These are phyloP conservation scores for Halictus quadricinctus DNA, from an alignment of 2,888 invertebrate genomes.

Conservation along the genomic window DNA sequence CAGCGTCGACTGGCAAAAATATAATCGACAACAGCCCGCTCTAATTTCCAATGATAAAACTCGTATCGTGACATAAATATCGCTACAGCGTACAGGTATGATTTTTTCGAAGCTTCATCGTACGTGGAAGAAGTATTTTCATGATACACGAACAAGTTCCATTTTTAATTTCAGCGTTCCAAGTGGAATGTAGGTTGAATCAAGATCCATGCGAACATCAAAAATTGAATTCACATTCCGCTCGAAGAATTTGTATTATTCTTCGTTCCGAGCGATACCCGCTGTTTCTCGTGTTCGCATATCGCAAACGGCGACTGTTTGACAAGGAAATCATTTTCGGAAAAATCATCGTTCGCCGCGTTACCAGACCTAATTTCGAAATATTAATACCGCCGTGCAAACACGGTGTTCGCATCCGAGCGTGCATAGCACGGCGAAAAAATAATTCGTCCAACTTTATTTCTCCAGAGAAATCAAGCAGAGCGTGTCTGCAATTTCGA, in stretches of 20 bases:
- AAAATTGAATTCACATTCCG: background rate
- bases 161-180: background rate
- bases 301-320: background rate
- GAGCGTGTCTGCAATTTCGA: background rate
- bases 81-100: background rate
- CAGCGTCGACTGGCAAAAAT: background rate
- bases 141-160: no score
- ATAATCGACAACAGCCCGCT: background rate
- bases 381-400: background rate
- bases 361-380: background rate
- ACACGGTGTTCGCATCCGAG: background rate
- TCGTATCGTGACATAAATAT: background rate
- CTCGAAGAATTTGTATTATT: background rate
- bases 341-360: no score
- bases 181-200: background rate
- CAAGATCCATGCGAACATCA: no score
- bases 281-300: background rate
- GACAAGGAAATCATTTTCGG: background rate
- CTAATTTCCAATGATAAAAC: background rate
- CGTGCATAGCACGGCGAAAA: background rate
- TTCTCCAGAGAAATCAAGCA: slow-evolving; percentile 3
- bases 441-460: background rate
- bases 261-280: background rate
- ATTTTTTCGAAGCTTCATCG: background rate
- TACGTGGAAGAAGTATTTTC: no score